A percentile compares a stretch with the other conserved stretches of the same genome.
These are phyloP conservation scores for Perca fluviatilis DNA, from an alignment of 2,113 vertebrate genomes.

Conservation along the genomic window DNA sequence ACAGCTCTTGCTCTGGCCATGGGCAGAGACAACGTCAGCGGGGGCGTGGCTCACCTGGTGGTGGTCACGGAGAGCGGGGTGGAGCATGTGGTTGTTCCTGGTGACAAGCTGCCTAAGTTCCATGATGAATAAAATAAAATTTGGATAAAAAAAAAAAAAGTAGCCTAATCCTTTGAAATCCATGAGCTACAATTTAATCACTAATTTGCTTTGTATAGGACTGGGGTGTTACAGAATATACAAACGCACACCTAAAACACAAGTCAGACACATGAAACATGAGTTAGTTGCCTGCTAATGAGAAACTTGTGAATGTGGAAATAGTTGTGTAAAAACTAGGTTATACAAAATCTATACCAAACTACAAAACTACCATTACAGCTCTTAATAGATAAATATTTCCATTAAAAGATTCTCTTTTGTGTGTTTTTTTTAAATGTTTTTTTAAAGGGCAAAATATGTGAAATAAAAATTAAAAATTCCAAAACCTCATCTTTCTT, in stretches of 20 bases:
- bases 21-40: slow-evolving; percentile 85
- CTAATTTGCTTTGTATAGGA: neutral
- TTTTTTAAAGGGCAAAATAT: neutral
- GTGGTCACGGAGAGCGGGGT: slow-evolving; percentile 78
- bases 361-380: neutral
- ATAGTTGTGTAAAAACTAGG: neutral
- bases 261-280: neutral
- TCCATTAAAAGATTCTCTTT: neutral
- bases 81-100: slow-evolving; percentile 81
- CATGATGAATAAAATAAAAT: slow-evolving; percentile 52
- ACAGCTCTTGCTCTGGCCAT: slow-evolving; percentile 84
- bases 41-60: slow-evolving; percentile 82
- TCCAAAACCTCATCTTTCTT: neutral
- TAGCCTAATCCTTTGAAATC: neutral
- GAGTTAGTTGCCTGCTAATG: neutral
- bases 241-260: neutral
- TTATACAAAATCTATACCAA: neutral
- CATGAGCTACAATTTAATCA: neutral
- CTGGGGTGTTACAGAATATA: neutral
- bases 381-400: neutral
- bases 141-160: neutral
- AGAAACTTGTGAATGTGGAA: neutral
- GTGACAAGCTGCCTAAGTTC: slow-evolving; percentile 82
- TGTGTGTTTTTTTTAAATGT: neutral
- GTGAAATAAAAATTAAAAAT: neutral